Conservation (phyloP, 2,888 invertebrate genomes). For the Lysandra coridon region DNA sequence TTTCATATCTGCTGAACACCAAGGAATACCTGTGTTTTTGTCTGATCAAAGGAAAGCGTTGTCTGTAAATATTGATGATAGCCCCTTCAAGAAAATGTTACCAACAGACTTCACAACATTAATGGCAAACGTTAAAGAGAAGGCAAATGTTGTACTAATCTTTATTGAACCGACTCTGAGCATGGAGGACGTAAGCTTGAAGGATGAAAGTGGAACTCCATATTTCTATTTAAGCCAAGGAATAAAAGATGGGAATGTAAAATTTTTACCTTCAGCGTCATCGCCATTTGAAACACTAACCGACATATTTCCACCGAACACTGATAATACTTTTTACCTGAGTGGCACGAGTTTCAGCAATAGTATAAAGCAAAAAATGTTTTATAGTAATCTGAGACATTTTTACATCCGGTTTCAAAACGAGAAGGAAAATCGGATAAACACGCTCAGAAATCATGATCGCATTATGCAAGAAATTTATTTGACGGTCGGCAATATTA, state of each 20-base stretch:
- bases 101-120: conserved; percentile 49
- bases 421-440: conserved; percentile 46
- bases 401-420: conserved; percentile 59
- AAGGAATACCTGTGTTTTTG: conserved; percentile 54
- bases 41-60: conserved; percentile 51
- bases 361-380: conserved; percentile 45
- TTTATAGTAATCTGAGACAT: conserved; percentile 48
- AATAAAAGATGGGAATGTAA: conserved; percentile 48
- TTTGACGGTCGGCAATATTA: conserved; percentile 43
- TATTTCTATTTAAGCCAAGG: conserved; percentile 48
- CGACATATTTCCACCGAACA: conserved; percentile 45
- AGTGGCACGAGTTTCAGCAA: conserved; percentile 39
- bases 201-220: conserved; percentile 54
- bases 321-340: conserved; percentile 49
- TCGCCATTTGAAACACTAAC: conserved; percentile 52
- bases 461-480: conserved; percentile 53
- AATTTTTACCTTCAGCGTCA: conserved; percentile 55
- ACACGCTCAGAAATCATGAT: conserved; percentile 56
- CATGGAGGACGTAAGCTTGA: conserved; percentile 56
- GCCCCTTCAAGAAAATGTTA: conserved; percentile 54
- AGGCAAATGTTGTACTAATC: conserved; percentile 49
- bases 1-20: conserved; percentile 42
- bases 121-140: conserved; percentile 46
- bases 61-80: conserved; percentile 42
- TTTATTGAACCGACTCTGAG: conserved; percentile 59